Evolutionary conservation across 2,113 vertebrate species (phyloP).

Genomic region (Trichomycterus rosablanca): DNA sequence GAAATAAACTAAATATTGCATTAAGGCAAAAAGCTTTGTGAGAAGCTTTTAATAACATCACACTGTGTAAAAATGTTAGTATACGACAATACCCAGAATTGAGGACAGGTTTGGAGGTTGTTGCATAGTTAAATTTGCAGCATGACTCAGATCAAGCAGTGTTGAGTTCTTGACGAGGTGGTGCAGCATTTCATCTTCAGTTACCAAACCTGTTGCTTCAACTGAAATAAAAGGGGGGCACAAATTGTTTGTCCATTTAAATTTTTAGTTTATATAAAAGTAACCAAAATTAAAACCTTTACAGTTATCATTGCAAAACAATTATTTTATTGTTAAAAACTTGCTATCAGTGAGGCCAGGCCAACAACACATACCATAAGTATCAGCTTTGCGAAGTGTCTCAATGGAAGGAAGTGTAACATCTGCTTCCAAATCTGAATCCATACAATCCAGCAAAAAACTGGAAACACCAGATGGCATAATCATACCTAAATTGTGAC

Average conservation of each 20-base stretch:
- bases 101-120: slow-evolving; percentile 72
- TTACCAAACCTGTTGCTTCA: neutral
- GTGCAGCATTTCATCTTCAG: slow-evolving; percentile 23
- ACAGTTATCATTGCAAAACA: no score
- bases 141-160: slow-evolving; percentile 76
- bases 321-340: neutral
- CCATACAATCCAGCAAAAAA: slow-evolving; percentile 57
- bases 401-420: slow-evolving; percentile 73
- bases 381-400: slow-evolving; percentile 68
- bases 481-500: slow-evolving; percentile 50
- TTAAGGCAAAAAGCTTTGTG: no score
- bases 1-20: no score
- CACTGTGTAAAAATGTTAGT: neutral
- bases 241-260: neutral
- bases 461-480: slow-evolving; percentile 64
- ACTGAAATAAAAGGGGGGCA: slow-evolving; percentile 25
- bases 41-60: neutral
- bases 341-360: neutral
- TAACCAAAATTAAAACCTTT: no score
- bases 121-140: slow-evolving; percentile 65
- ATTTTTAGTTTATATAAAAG: neutral
- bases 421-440: slow-evolving; percentile 38
- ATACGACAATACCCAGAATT: slow-evolving; percentile 69
- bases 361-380: slow-evolving; percentile 54
- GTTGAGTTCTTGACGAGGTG: slow-evolving; percentile 78